Evolutionary conservation across 2,797 vertebrate genomes (phyloP), one percentile per base, ranked within the genome.

Genomic region (Cryptoprocta ferox): DNA sequence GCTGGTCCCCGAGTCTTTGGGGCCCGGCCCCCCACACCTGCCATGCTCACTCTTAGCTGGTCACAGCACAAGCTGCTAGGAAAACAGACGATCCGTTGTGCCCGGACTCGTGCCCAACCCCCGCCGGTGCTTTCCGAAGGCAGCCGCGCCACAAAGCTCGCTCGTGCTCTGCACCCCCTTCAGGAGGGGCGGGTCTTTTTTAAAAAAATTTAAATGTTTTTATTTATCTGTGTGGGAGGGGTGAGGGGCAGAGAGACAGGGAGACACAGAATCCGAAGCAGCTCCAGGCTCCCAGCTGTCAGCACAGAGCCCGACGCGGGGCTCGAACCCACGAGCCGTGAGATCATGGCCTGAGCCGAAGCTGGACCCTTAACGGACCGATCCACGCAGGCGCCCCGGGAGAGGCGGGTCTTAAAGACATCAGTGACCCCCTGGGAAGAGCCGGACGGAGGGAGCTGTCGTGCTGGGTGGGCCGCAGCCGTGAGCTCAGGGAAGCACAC

Each of bases 71-170:
- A 18, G 24, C 28, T n/a, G 0, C 30, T 3, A 0, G 48, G 9
- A 56, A 42, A 42, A 2, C 24, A 4, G 19, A n/a, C 2, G 35
- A 14, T 0, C 12, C 0, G 8, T 0, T 3, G 30, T 21, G 11
- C 21, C 9, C 26, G 35, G 48, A 13, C 63, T 5, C 0, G 9
- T 6, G 16, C 53, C 3, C 10, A 1, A 4, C 18, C 84, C 35
- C 7, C 1, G 30, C 18, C 35, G 1, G 24, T 3, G 12, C 15
- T 1, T 3, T 10, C 32, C 0, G 1, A 0, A 6, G 48, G 16
- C 39, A 21, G 35, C 66, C 3, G 14, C 26, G 45, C 30, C 28
- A 10, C 39, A 45, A 3, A 2, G 7, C 39, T 16, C 26, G 2
- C 8, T 14, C 26, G 39, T 53, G 14, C 28, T 94, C 37, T 3